These are phyloP conservation scores for Proterorhinus semilunaris DNA, from an alignment of 2,113 vertebrate genomes.

Conservation along the genomic window DNA sequence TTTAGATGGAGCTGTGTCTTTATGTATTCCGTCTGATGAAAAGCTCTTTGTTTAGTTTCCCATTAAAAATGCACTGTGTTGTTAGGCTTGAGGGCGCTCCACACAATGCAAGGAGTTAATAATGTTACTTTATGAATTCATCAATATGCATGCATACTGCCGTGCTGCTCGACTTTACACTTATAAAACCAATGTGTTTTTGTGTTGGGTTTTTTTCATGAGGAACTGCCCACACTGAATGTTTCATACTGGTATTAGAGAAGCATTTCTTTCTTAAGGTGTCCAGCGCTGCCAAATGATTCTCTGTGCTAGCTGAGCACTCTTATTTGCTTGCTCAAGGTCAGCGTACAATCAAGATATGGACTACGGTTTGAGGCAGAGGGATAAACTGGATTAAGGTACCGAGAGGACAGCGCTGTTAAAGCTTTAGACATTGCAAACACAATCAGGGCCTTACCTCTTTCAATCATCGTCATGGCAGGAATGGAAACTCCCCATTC, in stretches of 20 bases:
- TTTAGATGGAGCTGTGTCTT: background rate
- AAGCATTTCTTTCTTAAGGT: constrained; percentile 25
- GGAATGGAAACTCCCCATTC: constrained; percentile 28
- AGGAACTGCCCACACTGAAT: constrained; percentile 16
- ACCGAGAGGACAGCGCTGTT: constrained; percentile 45
- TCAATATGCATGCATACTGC: background rate
- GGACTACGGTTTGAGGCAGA: constrained; percentile 57
- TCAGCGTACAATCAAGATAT: constrained; percentile 69
- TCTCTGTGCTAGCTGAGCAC: constrained; percentile 48
- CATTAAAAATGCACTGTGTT: constrained; percentile 4
- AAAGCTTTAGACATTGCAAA: constrained; percentile 60
- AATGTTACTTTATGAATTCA: constrained; percentile 5
- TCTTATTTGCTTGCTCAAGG: constrained; percentile 68
- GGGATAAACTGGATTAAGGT: constrained; percentile 73
- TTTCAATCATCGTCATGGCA: constrained; percentile 57
- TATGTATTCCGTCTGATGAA: constrained; percentile 4
- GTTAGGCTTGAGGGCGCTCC: background rate
- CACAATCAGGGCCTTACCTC: constrained; percentile 56
- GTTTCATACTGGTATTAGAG: constrained; percentile 48
- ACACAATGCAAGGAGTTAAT: background rate
- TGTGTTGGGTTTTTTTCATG: background rate
- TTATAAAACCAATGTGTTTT: background rate
- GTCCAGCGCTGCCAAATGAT: constrained; percentile 47
- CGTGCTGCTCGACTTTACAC: background rate
- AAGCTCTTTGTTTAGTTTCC: constrained; percentile 3